Conservation (phyloP, 2,797 vertebrate genomes). For the Poecilia picta region DNA sequence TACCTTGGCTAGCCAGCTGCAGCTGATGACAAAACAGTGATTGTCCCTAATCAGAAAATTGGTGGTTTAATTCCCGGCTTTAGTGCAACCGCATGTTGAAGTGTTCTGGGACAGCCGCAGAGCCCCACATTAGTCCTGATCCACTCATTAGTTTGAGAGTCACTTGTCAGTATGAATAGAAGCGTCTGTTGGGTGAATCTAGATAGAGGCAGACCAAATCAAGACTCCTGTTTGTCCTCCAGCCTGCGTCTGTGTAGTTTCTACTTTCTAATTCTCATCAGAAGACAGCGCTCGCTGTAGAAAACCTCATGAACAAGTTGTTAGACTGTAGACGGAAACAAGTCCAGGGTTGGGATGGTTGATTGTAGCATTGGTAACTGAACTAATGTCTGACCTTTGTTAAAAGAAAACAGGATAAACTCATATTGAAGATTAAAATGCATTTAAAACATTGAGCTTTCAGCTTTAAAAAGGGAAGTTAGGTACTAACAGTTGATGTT, state of each 20-base stretch:
- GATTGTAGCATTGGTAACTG: neutral
- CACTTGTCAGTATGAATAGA: neutral
- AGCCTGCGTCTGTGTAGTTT: neutral
- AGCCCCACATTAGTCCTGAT: neutral
- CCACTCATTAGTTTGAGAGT: neutral
- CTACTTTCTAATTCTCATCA: neutral
- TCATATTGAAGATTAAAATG: neutral
- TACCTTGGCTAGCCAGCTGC: neutral
- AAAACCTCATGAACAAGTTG: neutral
- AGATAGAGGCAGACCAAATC: neutral
- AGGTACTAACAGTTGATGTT: neutral
- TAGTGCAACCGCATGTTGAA: neutral
- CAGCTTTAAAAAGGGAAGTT: neutral
- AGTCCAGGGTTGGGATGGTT: neutral
- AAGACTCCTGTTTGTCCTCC: neutral
- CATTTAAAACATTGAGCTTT: neutral
- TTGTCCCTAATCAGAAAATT: neutral
- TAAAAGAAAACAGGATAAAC: neutral
- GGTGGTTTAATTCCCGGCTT: neutral
- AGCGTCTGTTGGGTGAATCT: neutral
- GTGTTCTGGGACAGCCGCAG: neutral
- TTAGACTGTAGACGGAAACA: neutral
- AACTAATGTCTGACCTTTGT: neutral
- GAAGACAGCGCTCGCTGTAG: neutral
- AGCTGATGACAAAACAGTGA: neutral